These are phyloP conservation scores for Bucorvus abyssinicus DNA, from an alignment of 2,797 vertebrate species.

Conservation along the genomic window DNA sequence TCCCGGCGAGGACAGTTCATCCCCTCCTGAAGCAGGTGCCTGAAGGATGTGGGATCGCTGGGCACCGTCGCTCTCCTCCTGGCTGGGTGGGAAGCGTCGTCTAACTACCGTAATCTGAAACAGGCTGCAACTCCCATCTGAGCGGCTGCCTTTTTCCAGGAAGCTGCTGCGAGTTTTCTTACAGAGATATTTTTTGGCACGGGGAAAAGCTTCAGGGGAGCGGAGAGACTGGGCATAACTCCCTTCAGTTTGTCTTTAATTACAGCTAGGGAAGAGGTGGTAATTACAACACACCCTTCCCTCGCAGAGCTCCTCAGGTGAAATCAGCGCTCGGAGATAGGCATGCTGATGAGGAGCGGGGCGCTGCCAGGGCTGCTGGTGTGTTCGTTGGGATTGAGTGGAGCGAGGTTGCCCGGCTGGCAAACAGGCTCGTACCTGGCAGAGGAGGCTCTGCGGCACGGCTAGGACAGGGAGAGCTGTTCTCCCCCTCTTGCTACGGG, in stretches of 20 bases:
- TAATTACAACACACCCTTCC: conserved; percentile 52
- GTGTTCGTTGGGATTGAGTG: background rate
- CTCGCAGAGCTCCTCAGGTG: conserved; percentile 42
- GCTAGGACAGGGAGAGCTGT: background rate
- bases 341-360: conserved; percentile 47
- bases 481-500: conserved; percentile 15
- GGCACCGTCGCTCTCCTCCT: background rate
- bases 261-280: conserved; percentile 56
- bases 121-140: conserved; percentile 23
- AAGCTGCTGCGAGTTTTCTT: conserved; percentile 45
- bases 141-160: conserved; percentile 51
- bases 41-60: background rate
- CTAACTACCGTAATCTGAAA: background rate
- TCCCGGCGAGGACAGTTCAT: background rate
- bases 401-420: conserved; percentile 13
- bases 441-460: background rate
- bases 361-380: conserved; percentile 16
- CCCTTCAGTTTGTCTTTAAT: conserved; percentile 70
- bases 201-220: conserved; percentile 41
- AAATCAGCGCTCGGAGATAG: conserved; percentile 30
- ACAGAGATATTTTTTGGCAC: conserved; percentile 45
- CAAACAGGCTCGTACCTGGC: conserved; percentile 14
- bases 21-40: conserved; percentile 9
- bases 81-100: background rate
- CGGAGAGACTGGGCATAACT: conserved; percentile 31